Base-by-base conservation (phyloP, 2,113 vertebrate genomes). In the Lycaon pictus region DNA sequence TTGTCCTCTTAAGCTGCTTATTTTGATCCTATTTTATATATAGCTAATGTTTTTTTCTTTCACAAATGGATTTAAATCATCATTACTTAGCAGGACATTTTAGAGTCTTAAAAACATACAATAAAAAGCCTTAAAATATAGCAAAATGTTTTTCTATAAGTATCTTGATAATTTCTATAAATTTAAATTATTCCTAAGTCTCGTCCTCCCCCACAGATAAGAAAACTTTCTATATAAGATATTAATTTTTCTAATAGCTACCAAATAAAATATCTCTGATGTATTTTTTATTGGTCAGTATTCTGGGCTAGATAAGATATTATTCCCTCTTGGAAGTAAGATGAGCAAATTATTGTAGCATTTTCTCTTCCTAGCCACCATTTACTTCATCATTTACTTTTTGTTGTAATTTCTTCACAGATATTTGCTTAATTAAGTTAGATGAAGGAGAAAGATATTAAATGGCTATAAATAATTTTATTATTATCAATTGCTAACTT, bases 401-500 rank as follows among this genome's bases (percentile, higher is more conserved):
- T 79, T 97, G 27, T 72, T 88, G 3, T 58, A 86, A 62, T 48
- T 90, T 90, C 32, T 93, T 3, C n/a, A 82, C 12, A 93, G 81
- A 62, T 69, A 67, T 74, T 80, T 81, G 25, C 51, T 85, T 88
- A 58, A 80, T 86, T 86, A 97, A 74, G 29, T 72, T 84, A 71
- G 87, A 13, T 77, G 48, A 85, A 84, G 43, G 37, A 37, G 20
- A 95, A 92, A 29, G 8, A 7, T 93, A 82, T 85, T 81, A 86
- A 96, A 69, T 86, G 22, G 43, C 19, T 35, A n/a, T 81, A 84
- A 84, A 85, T 92, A 80, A 67, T 65, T 90, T 76, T 85, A 81
- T 88, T 88, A 60, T 80, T 32, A 7, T 11, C 58, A 67, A 5
- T 53, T 93, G 17, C 60, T 71, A 96, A 76, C 23, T 88, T 86